Base-by-base conservation (phyloP, 2,797 vertebrate genomes). In the Microctenopoma steveboyesi region DNA sequence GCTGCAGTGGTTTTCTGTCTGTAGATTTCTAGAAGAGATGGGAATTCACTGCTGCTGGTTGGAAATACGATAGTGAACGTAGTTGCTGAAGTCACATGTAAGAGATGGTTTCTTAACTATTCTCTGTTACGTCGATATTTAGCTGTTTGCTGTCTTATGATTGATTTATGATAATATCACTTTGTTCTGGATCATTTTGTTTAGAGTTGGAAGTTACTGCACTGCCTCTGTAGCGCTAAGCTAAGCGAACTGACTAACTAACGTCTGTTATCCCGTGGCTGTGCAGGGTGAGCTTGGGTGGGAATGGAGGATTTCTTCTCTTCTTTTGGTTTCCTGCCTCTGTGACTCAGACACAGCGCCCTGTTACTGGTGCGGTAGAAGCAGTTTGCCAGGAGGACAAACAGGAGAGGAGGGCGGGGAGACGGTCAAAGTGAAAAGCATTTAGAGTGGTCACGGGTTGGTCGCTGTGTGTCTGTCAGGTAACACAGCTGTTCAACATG, bases 331-430 rank as follows among this genome's bases (percentile, higher is more conserved):
- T 67, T 72, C 60, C 69, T 64, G 68, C 71, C 39, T 71, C 16
- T 1, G 42, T 80, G 74, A 79, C 63, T 83, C 49, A 59, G 45
- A 51, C 53, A 46, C 48, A 14, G 39, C 28, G 69, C 65, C 56
- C 73, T 52, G n/a, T 49, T 81, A 45, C 54, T 58, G 78, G 69
- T 13, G n/a, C 52, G 37, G 49, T 49, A 43, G 52, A 67, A 18
- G 65, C 58, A 5, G 55, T 78, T 81, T 81, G 71, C 81, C 81
- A 64, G 42, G 28, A 52, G 46, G 47, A 72, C 54, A 76, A 73
- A 61, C 57, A 61, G 33, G 66, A 68, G 45, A 11, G 16, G 42
- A 57, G 10, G 37, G 40, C 64, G 51, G 60, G 22, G 22, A 22
- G 22, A 22, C 15, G 22, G 68, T 42, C 51, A 52, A 39, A 67